Conservation (phyloP, 2,888 invertebrate species). For the Cantharis nigra region DNA sequence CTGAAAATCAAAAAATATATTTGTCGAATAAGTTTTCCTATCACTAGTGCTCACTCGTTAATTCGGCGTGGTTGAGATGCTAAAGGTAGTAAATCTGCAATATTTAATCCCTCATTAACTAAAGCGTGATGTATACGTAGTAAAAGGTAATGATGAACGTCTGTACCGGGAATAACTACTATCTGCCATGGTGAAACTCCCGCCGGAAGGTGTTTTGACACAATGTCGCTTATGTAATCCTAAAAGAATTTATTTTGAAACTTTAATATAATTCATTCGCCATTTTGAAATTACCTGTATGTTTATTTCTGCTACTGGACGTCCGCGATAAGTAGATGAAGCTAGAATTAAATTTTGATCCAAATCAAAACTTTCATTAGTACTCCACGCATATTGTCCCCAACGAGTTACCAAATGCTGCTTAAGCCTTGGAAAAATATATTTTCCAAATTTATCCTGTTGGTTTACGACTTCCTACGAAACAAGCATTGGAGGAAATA, state of each 20-base stretch:
- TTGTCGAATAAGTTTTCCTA: not conserved
- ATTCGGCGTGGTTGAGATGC: slow-evolving; percentile 49
- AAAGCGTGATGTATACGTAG: slow-evolving; percentile 78
- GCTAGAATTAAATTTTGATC: slow-evolving; percentile 73
- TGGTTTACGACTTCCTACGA: slow-evolving; percentile 60
- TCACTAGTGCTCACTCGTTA: slow-evolving; percentile 39
- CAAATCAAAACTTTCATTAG: slow-evolving; percentile 62
- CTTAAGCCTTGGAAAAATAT: slow-evolving; percentile 69
- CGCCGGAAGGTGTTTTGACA: slow-evolving; percentile 74
- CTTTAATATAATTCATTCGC: not conserved
- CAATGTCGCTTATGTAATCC: slow-evolving; percentile 78
- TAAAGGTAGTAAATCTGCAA: slow-evolving; percentile 76
- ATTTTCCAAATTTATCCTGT: slow-evolving; percentile 62
- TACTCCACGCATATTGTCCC: slow-evolving; percentile 77
- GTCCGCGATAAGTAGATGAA: slow-evolving; percentile 68
- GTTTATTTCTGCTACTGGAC: slow-evolving; percentile 71
- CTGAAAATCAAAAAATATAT: not conserved
- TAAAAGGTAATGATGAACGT: slow-evolving; percentile 68
- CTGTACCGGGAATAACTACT: slow-evolving; percentile 69
- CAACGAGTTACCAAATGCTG: slow-evolving; percentile 72
- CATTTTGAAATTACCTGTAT: slow-evolving; percentile 64
- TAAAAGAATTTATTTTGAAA: slow-evolving; percentile 48
- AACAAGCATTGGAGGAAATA: not conserved
- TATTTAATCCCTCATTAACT: slow-evolving; percentile 72
- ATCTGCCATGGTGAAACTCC: slow-evolving; percentile 83